Evolutionary conservation across 2,113 vertebrate species (phyloP).

Genomic region (Puntigrus tetrazona): DNA sequence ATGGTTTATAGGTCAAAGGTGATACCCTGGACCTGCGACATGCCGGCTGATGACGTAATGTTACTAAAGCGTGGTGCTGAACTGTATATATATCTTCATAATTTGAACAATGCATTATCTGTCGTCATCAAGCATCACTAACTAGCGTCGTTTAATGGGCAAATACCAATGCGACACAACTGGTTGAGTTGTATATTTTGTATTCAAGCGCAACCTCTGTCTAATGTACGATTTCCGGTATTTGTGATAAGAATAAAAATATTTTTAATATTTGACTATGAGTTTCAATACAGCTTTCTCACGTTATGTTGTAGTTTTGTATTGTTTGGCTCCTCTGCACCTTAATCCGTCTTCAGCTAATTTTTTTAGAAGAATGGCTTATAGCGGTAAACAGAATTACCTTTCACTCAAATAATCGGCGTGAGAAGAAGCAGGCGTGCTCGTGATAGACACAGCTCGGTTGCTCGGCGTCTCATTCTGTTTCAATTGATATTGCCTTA

Average conservation of each 20-base stretch:
- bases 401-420: no score
- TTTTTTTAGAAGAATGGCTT: conserved; percentile 29
- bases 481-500: conserved; percentile 73
- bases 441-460: no score
- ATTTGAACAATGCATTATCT: neutral
- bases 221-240: neutral
- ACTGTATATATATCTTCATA: neutral
- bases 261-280: neutral
- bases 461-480: neutral
- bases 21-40: neutral
- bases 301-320: neutral
- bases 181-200: no score
- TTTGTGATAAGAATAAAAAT: neutral
- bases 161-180: no score
- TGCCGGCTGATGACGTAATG: neutral
- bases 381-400: no score
- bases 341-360: neutral
- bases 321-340: neutral
- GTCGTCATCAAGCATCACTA: no score
- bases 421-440: no score
- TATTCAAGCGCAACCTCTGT: no score
- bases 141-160: no score
- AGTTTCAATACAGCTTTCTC: neutral
- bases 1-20: neutral
- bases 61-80: neutral